Conservation (phyloP, 1,140 invertebrate species). For the Penaeus vannamei region DNA sequence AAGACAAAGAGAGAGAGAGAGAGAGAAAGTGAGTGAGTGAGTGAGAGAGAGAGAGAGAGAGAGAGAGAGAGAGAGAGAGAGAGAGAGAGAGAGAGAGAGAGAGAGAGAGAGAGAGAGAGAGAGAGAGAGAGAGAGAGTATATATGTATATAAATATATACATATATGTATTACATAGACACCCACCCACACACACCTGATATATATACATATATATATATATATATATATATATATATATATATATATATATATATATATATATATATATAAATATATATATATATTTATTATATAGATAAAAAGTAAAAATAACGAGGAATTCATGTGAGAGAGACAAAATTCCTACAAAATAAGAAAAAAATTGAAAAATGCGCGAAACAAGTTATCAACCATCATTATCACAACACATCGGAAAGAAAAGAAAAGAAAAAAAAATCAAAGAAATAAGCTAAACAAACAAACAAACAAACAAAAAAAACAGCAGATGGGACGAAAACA, state of each 20-base stretch:
- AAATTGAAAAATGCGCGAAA: too few species aligned
- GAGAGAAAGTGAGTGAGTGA: not conserved
- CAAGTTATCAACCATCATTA: too few species aligned
- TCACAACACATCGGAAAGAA: too few species aligned
- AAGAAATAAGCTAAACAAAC: too few species aligned
- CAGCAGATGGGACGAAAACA: too few species aligned
- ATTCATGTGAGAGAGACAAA: too few species aligned
- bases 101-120: conserved; percentile 2
- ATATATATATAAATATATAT: not conserved
- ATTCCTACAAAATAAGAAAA: too few species aligned
- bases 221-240: not conserved
- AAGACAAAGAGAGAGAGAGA: not conserved
- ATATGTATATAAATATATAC: not conserved
- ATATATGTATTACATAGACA: not conserved
- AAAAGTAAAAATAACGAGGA: too few species aligned
- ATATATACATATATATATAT: not conserved
- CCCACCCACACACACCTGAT: not conserved
- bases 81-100: not conserved
- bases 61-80: not conserved
- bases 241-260: not conserved
- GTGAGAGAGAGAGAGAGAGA: not conserved
- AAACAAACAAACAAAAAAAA: too few species aligned
- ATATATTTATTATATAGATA: too few species aligned
- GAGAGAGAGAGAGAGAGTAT: not conserved
- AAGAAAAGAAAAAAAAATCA: too few species aligned